Base-by-base conservation (phyloP, 2,888 invertebrate species). In the Megaustenia siamemsis region DNA sequence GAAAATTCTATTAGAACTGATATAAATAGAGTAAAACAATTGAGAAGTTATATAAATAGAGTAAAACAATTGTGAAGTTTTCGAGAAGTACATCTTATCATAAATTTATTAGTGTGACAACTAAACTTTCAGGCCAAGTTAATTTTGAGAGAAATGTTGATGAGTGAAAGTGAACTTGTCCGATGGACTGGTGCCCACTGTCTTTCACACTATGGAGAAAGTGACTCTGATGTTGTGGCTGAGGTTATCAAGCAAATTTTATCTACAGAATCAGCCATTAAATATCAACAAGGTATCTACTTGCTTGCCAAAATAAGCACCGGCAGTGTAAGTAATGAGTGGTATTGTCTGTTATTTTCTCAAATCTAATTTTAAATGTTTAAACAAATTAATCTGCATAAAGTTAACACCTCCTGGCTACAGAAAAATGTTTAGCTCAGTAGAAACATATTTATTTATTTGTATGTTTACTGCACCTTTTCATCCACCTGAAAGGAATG, bases 161-260 rank as follows among this genome's bases (percentile, higher is more conserved):
- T 82, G 35, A 88, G 91, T 66, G 90, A 91, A 43, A 90, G 88
- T 73, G 83, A 90, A 0, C 88, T 92, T n/a, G 93, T 93, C 83
- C 89, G 94, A n/a, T 94, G 93, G 94, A 92, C 94, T 1, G 93
- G 93, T 6, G 93, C 93, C 24, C 93, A 93, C 88, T 93, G 93
- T 87, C 90, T 94, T 78, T 93, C 93, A 35, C 92, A 92, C 84
- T 92, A 89, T 85, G 94, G 94, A 12, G 90, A 90, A 32, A 91
- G 92, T 88, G 93, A 94, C 88, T 93, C 92, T 15, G 92, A 93
- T 82, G 92, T 94, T 0, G 92, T 94, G 45, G 91, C 92, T 10
- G 94, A 94, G 89, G 90, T 94, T 43, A 90, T 94, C 76, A 86
- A 86, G 28, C 93, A 94, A 84, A 91, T 93, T 66, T 90, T 93